Conservation (phyloP, 2,888 invertebrate species). For the Himalopsyche japonica region DNA sequence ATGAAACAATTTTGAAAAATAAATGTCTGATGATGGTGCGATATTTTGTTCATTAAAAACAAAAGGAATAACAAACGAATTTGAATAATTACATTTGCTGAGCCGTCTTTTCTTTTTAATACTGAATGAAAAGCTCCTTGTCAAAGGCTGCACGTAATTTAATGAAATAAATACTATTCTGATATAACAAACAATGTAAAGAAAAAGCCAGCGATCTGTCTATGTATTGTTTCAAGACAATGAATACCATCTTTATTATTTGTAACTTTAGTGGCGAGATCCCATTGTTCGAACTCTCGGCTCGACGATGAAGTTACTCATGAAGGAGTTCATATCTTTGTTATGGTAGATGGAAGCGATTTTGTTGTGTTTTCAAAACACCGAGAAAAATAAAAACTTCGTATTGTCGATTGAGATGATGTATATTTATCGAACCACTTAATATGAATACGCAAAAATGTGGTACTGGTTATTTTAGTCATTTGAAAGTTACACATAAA, state of each 20-base stretch:
- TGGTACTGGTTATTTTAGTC: background rate
- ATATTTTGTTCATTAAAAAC: background rate
- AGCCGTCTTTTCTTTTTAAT: background rate
- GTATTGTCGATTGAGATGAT: background rate
- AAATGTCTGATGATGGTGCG: too few species aligned
- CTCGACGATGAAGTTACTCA: conserved; percentile 14
- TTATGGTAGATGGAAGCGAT: conserved; percentile 22
- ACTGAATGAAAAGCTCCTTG: background rate
- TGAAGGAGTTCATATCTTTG: conserved; percentile 33
- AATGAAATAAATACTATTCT: background rate
- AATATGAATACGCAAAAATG: background rate
- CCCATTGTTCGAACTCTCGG: conserved; percentile 31
- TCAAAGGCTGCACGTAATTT: background rate
- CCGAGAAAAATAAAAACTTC: conserved; percentile 13
- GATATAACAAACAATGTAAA: background rate
- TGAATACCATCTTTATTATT: conserved; percentile 22
- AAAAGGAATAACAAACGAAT: background rate
- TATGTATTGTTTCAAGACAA: conserved; percentile 33
- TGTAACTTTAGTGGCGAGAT: conserved; percentile 13
- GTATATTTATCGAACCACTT: background rate
- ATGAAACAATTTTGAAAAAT: too few species aligned
- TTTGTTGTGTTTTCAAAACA: conserved; percentile 33
- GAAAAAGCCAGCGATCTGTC: conserved; percentile 21
- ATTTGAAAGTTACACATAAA: background rate
- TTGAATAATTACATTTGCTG: background rate